These are phyloP conservation scores for Marmota monax DNA, from an alignment of 2,113 vertebrate genomes.

Conservation along the genomic window DNA sequence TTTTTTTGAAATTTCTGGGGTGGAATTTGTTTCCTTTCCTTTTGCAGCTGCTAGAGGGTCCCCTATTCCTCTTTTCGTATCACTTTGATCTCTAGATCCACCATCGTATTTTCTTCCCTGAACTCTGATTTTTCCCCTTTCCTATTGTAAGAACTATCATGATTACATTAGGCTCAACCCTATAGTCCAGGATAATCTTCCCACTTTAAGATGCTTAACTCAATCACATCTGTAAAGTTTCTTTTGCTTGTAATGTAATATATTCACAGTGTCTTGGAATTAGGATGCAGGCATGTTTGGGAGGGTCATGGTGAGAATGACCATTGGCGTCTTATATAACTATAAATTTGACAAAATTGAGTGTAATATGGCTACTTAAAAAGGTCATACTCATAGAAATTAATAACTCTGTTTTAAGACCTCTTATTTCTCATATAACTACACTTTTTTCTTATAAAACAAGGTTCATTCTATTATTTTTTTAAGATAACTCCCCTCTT, in stretches of 20 bases:
- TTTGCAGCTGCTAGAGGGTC: neutral
- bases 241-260: neutral
- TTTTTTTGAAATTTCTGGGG: neutral
- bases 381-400: neutral
- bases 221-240: neutral
- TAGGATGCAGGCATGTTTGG: neutral
- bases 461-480: neutral
- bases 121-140: neutral
- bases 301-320: neutral
- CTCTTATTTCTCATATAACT: neutral
- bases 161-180: neutral
- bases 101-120: neutral
- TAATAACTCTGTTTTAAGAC: neutral
- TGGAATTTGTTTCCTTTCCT: neutral
- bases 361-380: neutral
- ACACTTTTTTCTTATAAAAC: neutral
- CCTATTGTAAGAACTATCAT: neutral
- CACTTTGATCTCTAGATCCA: neutral
- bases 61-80: neutral
- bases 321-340: neutral
- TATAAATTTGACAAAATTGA: neutral
- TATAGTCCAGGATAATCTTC: neutral
- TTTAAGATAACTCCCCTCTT: neutral
- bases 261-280: neutral
- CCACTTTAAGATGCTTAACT: neutral